Conservation (phyloP, 1,140 invertebrate genomes). For the Ylistrum balloti region DNA sequence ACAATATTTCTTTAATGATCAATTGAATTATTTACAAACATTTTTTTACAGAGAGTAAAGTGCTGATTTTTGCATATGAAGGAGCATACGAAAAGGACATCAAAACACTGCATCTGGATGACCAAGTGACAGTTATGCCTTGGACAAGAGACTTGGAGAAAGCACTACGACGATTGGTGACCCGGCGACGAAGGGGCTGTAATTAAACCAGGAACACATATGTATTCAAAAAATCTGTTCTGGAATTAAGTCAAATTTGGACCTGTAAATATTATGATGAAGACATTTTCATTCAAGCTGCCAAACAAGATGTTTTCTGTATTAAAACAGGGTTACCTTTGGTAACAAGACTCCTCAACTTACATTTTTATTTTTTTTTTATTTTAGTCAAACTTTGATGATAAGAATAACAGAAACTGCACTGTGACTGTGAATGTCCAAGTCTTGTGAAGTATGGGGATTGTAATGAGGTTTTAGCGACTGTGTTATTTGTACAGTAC, state of each 20-base stretch:
- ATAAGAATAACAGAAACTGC: no score
- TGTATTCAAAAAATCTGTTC: background rate
- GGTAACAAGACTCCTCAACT: no score
- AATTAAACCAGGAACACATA: background rate
- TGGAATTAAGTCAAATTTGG: background rate
- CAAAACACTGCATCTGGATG: background rate
- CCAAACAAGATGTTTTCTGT: background rate
- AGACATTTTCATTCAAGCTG: background rate
- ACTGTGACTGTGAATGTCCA: no score
- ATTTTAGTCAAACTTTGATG: no score
- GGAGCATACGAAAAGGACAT: background rate
- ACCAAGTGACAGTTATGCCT: background rate
- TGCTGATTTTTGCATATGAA: conserved; percentile 12
- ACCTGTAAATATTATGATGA: background rate
- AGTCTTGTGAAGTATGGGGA: no score
- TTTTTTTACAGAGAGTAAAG: conserved; percentile 17
- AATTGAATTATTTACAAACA: no score
- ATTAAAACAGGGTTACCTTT: no score
- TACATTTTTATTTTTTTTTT: no score
- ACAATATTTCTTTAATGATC: no score
- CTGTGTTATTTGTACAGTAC: no score
- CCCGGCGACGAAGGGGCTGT: background rate
- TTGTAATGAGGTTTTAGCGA: no score
- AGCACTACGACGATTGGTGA: background rate
- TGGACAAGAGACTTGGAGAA: conserved; percentile 45